Evolutionary conservation across 2,113 vertebrate genomes (phyloP).

Genomic region (Eulemur macaco): DNA sequence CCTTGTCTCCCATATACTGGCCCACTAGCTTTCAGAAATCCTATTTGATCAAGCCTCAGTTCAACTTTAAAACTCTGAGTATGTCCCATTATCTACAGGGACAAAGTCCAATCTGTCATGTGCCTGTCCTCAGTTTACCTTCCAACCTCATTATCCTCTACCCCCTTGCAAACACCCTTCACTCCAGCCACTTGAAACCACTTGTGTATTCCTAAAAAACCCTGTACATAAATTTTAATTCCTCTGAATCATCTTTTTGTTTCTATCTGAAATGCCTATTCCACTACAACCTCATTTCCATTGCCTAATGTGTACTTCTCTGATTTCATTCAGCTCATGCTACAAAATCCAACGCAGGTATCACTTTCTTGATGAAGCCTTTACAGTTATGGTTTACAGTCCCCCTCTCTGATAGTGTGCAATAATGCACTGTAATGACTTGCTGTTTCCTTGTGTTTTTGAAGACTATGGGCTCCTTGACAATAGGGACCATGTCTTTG

Average conservation of each 20-base stretch:
- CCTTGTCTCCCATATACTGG: not conserved
- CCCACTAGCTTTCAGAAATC: not conserved
- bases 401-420: not conserved
- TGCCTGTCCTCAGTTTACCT: not conserved
- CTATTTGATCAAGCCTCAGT: not conserved
- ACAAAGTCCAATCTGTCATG: not conserved
- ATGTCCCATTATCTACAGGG: not conserved
- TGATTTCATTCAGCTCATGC: not conserved
- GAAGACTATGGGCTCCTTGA: not conserved
- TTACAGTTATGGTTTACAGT: not conserved
- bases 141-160: not conserved
- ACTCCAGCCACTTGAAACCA: not conserved
- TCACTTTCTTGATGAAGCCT: not conserved
- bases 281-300: not conserved
- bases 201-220: not conserved
- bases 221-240: not conserved
- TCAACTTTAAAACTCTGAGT: not conserved
- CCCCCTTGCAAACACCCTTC: not conserved
- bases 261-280: not conserved
- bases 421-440: not conserved
- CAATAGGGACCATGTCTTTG: not conserved
- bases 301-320: not conserved
- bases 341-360: not conserved
- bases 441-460: not conserved
- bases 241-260: not conserved